Evolutionary conservation across 2,113 vertebrate genomes (phyloP), one percentile per base, ranked within the genome.

Genomic region (Hepsetus odoe): DNA sequence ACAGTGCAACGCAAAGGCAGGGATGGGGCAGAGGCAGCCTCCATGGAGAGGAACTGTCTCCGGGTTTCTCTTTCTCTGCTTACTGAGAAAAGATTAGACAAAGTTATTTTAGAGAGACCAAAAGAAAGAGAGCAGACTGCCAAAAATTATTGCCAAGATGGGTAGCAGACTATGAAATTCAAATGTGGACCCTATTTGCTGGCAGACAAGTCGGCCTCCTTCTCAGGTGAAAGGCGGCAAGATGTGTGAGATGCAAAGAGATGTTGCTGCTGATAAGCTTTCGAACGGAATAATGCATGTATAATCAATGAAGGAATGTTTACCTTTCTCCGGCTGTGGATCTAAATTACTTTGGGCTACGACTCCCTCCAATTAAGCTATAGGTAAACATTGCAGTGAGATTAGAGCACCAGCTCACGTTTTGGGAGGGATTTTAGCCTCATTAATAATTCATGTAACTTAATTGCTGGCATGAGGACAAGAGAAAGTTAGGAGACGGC

Each of bases 361-460:
- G 80, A 80, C 80, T 88, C 56, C 77, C 86, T 83, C 79, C 83
- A 86, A 86, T 90, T 85, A 88, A 87, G 87, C 74, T 88, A 77
- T 86, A 89, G 82, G 82, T 88, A 90, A 88, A 89, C 86, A 87
- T 80, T 68, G 83, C 71, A 35, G 75, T 74, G 80, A 80, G 86
- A 90, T 90, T 77, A 85, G 76, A 82, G 76, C 77, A 74, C 30
- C 82, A 66, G 80, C 83, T 86, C 84, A 59, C 79, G 53, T 86
- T n/a, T 86, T 88, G 82, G 33, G 69, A 84, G 82, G 79, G 83
- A 74, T 80, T 84, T 79, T 9, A 72, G 68, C 49, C 69, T 78
- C 80, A 89, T 92, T 87, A 92, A 91, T 92, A 89, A 92, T 90
- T 85, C 84, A 90, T 89, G 64, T 46, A 24, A 75, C 79, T 87